Evolutionary conservation across 2,888 invertebrate genomes (phyloP).

Genomic region (Lasioglossum calceatum): DNA sequence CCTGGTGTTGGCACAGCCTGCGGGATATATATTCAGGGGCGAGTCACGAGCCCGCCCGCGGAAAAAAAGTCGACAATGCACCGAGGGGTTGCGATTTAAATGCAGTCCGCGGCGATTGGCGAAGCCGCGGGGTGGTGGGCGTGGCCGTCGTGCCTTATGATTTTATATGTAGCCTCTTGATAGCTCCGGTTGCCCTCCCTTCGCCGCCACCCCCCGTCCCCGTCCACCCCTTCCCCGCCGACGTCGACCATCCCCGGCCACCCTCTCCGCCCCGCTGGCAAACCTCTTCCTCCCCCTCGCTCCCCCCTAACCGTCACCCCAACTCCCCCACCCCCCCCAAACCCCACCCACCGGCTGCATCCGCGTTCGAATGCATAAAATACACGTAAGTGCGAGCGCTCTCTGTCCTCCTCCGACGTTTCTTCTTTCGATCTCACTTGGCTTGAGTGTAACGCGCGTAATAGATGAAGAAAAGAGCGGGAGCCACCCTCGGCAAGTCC

Average conservation of each 20-base stretch:
- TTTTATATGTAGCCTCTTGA: constrained; percentile 82
- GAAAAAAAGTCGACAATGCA: constrained; percentile 81
- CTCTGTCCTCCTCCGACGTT: constrained; percentile 54
- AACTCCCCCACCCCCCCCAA: neutral
- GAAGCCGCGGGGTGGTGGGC: constrained; percentile 81
- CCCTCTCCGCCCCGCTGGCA: constrained; percentile 33
- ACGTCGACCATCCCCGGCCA: constrained; percentile 48
- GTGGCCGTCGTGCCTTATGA: constrained; percentile 82
- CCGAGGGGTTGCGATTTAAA: constrained; percentile 82
- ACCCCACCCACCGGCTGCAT: constrained; percentile 49
- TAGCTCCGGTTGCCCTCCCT: constrained; percentile 70
- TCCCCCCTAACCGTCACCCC: constrained; percentile 5
- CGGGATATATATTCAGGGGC: constrained; percentile 65
- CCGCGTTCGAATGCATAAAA: constrained; percentile 75
- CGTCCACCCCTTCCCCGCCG: constrained; percentile 50
- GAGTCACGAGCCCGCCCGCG: constrained; percentile 76
- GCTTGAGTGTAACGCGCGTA: constrained; percentile 67
- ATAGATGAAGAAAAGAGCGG: constrained; percentile 66
- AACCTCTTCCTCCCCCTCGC: constrained; percentile 30
- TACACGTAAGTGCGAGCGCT: constrained; percentile 72
- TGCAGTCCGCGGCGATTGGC: constrained; percentile 81
- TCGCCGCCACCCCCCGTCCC: constrained; percentile 42
- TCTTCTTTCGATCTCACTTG: constrained; percentile 62
- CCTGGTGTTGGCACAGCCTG: constrained; percentile 69
- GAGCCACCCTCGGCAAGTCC: constrained; percentile 40